phyloP scores from a whole-genome alignment of 2,113 vertebrate species.

The Holacanthus passer region DNA sequence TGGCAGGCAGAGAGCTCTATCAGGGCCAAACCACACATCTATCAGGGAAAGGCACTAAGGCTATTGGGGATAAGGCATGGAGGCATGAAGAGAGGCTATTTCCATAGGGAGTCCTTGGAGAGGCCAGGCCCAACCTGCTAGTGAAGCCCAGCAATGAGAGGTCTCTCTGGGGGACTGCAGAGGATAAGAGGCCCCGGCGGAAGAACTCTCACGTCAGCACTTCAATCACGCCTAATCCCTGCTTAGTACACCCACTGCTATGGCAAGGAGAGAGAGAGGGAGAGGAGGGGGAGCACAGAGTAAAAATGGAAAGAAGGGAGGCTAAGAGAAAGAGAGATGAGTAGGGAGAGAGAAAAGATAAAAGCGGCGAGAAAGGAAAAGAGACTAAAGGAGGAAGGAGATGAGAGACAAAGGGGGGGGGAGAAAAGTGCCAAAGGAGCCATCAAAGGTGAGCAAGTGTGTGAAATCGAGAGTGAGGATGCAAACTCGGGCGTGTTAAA shows the following conservation, averaged over 20 bases:
- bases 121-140: slow-evolving; percentile 71
- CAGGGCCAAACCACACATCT: slow-evolving; percentile 73
- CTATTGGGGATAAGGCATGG: slow-evolving; percentile 74
- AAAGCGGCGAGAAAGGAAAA: slow-evolving; percentile 55
- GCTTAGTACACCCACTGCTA: slow-evolving; percentile 83
- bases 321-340: slow-evolving; percentile 57
- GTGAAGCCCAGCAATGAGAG: slow-evolving; percentile 78
- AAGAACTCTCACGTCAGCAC: slow-evolving; percentile 82
- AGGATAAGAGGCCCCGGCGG: slow-evolving; percentile 77
- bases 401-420: slow-evolving; percentile 62
- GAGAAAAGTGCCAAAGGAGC: slow-evolving; percentile 59
- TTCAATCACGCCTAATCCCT: slow-evolving; percentile 86
- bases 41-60: slow-evolving; percentile 71
- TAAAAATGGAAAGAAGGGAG: slow-evolving; percentile 57
- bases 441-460: slow-evolving; percentile 69
- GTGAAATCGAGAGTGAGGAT: slow-evolving; percentile 47
- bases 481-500: slow-evolving; percentile 8
- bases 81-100: slow-evolving; percentile 78
- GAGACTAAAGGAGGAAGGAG: slow-evolving; percentile 59
- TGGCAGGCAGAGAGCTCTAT: slow-evolving; percentile 67
- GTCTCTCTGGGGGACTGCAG: slow-evolving; percentile 79
- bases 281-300: neutral
- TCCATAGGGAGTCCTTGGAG: slow-evolving; percentile 76
- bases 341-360: slow-evolving; percentile 68
- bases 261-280: slow-evolving; percentile 63